phyloP scores from a whole-genome alignment of 1,140 invertebrate genomes.

The Sarcophaga bullata region DNA sequence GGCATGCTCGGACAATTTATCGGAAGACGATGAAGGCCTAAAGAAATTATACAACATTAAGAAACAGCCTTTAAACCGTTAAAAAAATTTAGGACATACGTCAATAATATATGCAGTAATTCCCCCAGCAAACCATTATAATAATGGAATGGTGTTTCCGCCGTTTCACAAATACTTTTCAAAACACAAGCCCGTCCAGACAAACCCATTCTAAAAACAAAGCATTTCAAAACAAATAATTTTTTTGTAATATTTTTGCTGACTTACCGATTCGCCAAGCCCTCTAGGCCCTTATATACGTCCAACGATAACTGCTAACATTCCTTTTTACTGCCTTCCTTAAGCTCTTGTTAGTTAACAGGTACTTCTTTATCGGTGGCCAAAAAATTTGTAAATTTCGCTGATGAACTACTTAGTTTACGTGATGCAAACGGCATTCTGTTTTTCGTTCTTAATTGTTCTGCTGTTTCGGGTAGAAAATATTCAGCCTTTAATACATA shows the following conservation, averaged over 20 bases:
- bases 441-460: constrained; percentile 52
- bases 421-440: constrained; percentile 18
- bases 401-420: background rate
- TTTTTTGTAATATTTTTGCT: background rate
- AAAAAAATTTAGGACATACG: constrained; percentile 68
- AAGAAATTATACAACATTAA: constrained; percentile 43
- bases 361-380: background rate
- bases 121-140: constrained; percentile 75
- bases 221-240: constrained; percentile 27
- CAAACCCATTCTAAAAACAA: constrained; percentile 69
- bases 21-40: constrained; percentile 74
- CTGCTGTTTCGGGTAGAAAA: constrained; percentile 54
- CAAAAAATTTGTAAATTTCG: constrained; percentile 41
- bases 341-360: background rate
- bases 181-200: constrained; percentile 77
- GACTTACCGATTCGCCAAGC: constrained; percentile 51
- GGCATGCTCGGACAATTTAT: constrained; percentile 71
- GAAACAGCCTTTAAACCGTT: background rate
- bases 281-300: constrained; percentile 59
- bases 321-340: background rate
- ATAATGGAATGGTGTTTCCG: constrained; percentile 73
- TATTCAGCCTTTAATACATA: constrained; percentile 64
- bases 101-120: constrained; percentile 76
- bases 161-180: constrained; percentile 78
- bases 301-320: constrained; percentile 48